Conservation (phyloP, 2,888 invertebrate species). For the Celastrina argiolus region DNA sequence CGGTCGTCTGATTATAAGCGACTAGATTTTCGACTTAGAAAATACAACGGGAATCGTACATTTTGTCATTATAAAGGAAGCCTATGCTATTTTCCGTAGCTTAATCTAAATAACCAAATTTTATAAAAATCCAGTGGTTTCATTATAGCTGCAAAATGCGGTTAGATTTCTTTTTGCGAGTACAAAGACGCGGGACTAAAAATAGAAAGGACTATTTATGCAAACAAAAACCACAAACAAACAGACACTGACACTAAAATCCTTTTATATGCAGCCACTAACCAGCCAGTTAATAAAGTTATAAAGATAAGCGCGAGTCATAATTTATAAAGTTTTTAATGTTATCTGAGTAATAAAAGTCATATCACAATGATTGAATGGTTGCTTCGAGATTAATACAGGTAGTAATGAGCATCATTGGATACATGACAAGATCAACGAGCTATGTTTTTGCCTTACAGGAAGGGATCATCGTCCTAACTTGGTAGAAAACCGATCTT, state of each 20-base stretch:
- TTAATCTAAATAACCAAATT: too few relatives aligned
- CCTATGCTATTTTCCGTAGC: too few relatives aligned
- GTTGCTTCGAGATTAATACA: conserved; percentile 8
- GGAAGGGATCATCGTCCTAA: background rate
- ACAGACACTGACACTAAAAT: background rate
- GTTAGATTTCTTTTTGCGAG: too few relatives aligned
- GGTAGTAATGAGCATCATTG: background rate
- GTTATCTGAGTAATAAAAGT: background rate
- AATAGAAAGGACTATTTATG: background rate
- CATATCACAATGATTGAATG: conserved; percentile 15
- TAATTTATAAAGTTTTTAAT: conserved; percentile 3
- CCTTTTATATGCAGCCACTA: background rate
- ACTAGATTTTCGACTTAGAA: too few relatives aligned
- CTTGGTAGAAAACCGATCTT: background rate
- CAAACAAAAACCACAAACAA: background rate
- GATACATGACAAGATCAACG: background rate
- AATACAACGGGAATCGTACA: too few relatives aligned
- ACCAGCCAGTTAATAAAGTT: background rate
- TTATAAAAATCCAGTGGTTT: too few relatives aligned
- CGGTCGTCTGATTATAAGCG: too few relatives aligned
- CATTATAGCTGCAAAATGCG: too few relatives aligned
- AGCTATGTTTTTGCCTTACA: background rate
- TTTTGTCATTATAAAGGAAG: too few relatives aligned
- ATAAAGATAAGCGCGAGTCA: background rate
- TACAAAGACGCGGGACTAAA: background rate